Conservation (phyloP, 2,797 vertebrate genomes). For the Pseudotriccus pelzelni region DNA sequence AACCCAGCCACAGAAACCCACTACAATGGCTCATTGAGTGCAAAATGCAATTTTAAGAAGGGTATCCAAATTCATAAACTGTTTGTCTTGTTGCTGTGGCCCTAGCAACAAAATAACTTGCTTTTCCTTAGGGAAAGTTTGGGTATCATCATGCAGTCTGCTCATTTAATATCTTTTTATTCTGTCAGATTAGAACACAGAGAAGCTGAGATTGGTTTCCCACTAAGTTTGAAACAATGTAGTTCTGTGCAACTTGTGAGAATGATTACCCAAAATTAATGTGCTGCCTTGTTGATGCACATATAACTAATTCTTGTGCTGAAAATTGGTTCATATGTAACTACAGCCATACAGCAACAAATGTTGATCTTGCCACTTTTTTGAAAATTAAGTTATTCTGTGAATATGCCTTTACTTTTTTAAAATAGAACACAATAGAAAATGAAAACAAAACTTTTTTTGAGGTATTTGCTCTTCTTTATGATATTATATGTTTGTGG, state of each 20-base stretch:
- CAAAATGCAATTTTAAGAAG: slow-evolving; percentile 35
- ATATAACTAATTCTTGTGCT: background rate
- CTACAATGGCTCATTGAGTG: slow-evolving; percentile 36
- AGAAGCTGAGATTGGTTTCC: background rate
- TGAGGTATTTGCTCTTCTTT: background rate
- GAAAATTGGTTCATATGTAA: background rate
- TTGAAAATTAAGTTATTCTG: background rate
- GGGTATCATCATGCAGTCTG: background rate
- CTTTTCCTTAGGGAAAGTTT: background rate
- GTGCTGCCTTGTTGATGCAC: background rate
- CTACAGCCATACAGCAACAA: background rate
- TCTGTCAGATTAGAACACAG: background rate
- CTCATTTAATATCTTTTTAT: background rate
- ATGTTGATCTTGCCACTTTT: background rate
- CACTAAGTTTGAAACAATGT: background rate
- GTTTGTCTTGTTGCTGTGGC: background rate
- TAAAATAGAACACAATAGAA: background rate
- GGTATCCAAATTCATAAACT: slow-evolving; percentile 15
- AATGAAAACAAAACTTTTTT: background rate
- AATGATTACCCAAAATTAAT: background rate
- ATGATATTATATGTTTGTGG: background rate
- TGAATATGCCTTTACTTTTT: background rate
- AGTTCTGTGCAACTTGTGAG: background rate
- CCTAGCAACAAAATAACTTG: background rate
- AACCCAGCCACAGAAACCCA: no score